phyloP scores from a whole-genome alignment of 2,888 invertebrate genomes.

The Steinernema scapterisci region DNA sequence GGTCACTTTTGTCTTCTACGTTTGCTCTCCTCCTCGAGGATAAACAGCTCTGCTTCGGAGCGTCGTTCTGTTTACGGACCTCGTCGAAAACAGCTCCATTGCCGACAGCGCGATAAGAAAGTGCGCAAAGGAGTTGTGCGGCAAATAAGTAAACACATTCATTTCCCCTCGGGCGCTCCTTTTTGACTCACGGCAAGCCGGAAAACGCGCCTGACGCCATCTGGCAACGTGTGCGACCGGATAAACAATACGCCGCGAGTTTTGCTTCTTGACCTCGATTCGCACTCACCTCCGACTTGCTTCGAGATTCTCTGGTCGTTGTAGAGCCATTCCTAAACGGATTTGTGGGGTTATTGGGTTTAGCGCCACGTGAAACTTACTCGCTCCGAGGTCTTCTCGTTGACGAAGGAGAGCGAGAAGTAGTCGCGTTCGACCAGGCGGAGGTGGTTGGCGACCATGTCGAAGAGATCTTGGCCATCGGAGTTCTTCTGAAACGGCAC shows the following conservation, averaged over 20 bases:
- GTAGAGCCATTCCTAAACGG: slow-evolving; percentile 62
- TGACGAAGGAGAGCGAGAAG: slow-evolving; percentile 63
- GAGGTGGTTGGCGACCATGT: slow-evolving; percentile 50
- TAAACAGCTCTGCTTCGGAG: neutral
- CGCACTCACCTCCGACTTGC: slow-evolving; percentile 54
- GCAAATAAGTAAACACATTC: neutral
- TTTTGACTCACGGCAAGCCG: neutral
- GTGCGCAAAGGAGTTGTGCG: neutral
- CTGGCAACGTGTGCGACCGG: too few relatives aligned
- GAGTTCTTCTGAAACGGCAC: slow-evolving; percentile 52
- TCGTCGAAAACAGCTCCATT: neutral
- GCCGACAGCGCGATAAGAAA: slow-evolving; percentile 6
- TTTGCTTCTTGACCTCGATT: neutral
- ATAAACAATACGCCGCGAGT: neutral
- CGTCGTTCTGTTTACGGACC: neutral
- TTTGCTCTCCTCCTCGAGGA: neutral
- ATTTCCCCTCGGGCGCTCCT: neutral
- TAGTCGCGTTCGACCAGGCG: slow-evolving; percentile 61
- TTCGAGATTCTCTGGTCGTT: slow-evolving; percentile 61
- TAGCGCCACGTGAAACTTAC: neutral
- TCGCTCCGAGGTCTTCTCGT: slow-evolving; percentile 49
- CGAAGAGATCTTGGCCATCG: slow-evolving; percentile 57
- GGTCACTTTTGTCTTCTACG: neutral
- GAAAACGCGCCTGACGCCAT: too few relatives aligned
- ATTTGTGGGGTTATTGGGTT: neutral